phyloP scores from a whole-genome alignment of 2,797 vertebrate species.

The Diceros bicornis region DNA sequence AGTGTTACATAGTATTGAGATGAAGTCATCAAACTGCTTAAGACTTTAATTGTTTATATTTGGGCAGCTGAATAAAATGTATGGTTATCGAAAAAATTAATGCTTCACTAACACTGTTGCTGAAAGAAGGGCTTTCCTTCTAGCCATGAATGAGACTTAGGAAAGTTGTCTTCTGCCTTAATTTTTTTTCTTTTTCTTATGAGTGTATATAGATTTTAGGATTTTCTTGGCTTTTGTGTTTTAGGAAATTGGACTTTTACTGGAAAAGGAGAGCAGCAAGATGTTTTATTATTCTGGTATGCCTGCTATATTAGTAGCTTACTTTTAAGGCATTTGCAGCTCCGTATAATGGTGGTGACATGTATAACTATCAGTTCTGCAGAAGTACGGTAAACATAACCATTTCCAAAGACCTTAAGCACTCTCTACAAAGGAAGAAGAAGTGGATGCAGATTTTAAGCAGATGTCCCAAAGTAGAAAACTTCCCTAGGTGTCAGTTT shows the following conservation, averaged over 20 bases:
- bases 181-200: background rate
- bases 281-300: background rate
- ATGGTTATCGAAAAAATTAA: background rate
- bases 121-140: background rate
- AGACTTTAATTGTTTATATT: conserved; percentile 80
- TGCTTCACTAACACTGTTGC: background rate
- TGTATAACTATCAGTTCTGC: background rate
- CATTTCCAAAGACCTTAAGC: background rate
- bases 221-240: conserved; percentile 17
- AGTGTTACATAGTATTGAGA: conserved; percentile 68
- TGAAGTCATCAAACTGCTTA: conserved; percentile 73
- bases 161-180: background rate
- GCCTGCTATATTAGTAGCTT: background rate
- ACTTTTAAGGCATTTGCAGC: background rate
- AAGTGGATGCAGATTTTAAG: background rate
- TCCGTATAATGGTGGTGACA: background rate
- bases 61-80: conserved; percentile 58
- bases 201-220: background rate
- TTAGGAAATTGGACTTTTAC: conserved; percentile 41
- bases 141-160: background rate
- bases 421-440: background rate
- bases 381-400: no score
- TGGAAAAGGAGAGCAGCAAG: background rate
- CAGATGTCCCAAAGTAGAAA: background rate
- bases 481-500: background rate